phyloP scores from a whole-genome alignment of 1,140 invertebrate species.

The Gyrodactylus bullatarudis region DNA sequence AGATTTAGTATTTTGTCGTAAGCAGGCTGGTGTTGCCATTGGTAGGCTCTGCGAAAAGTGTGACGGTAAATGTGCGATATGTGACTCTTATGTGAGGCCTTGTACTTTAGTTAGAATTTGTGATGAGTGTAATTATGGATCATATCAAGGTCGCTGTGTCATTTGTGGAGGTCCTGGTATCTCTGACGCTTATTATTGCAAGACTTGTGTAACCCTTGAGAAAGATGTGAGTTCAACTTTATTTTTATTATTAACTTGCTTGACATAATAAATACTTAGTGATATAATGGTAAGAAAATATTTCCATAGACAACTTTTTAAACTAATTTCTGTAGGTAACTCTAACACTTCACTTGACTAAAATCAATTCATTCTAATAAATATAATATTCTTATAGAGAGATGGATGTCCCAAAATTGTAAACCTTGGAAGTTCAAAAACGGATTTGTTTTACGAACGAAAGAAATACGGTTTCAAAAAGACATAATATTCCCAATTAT shows the following conservation, averaged over 20 bases:
- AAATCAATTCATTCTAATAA: neutral
- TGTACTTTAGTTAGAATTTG: conserved; percentile 89
- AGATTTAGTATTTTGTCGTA: conserved; percentile 93
- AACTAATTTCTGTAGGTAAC: neutral
- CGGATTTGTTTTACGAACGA: conserved; percentile 90
- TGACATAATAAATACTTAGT: neutral
- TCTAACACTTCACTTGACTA: too few species aligned
- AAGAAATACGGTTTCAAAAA: conserved; percentile 99
- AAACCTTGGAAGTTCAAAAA: conserved; percentile 90
- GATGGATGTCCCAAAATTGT: conserved; percentile 99
- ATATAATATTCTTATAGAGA: conserved; percentile 22
- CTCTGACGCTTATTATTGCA: conserved; percentile 96
- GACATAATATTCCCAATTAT: neutral
- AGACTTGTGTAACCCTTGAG: conserved; percentile 94
- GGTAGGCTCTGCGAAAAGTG: conserved; percentile 83
- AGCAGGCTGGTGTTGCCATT: conserved; percentile 92
- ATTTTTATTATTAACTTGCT: too few species aligned
- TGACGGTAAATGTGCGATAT: conserved; percentile 97
- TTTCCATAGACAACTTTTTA: neutral
- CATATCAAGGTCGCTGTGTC: conserved; percentile 76
- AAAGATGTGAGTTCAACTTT: conserved; percentile 45
- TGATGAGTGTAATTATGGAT: conserved; percentile 98
- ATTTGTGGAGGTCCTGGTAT: conserved; percentile 95
- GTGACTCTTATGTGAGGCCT: conserved; percentile 89
- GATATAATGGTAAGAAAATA: neutral